Base-by-base conservation (phyloP, 2,888 invertebrate genomes). In the Euproctis similis region DNA sequence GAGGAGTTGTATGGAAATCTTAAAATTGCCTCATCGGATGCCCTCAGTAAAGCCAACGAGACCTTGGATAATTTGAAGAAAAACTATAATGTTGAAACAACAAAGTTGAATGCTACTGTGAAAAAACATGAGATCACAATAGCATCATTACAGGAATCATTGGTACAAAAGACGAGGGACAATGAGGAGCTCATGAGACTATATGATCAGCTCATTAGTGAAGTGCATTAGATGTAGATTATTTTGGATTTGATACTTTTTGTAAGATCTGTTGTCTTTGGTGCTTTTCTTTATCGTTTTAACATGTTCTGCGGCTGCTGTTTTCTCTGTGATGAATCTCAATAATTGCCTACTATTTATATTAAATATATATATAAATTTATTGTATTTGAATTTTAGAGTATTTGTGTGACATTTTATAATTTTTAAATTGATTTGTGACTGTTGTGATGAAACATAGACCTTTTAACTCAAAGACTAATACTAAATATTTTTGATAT, bases 81-180 rank as follows among this genome's bases (percentile, higher is more conserved):
- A 53, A 88, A 89, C 38, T 90, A 92, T 53, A 89, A 91, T 59
- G 85, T 89, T 31, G 97, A 97, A 73, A 86, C 91, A 19, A 90
- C 92, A 20, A 93, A 93, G 67, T 76, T 96, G 39, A 92, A 92
- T 73, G 96, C 96, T 9, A 90, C 92, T 59, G 87, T 94, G 25
- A 94, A 93, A 62, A 94, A 95, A 68, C 88, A 94, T 58, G 97
- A 97, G 71, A 89, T 97, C 34, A 92, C 92, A 50, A 89, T 91
- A 42, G 90, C 90, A 36, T 93, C 95, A 1, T 80, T 96, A 33
- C 91, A 93, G 57, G 92, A 93, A 53, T 89, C 92, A 23, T 81
- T 97, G 25, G 90, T 92, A 43, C 95, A 96, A 59, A 97, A 96
- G 76, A 88, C 88, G 0, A 92, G 93, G 64, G 96, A 97, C 64